Evolutionary conservation across 2,888 invertebrate genomes (phyloP), one percentile per base, ranked within the genome.

Genomic region (Drosophila eohydei): DNA sequence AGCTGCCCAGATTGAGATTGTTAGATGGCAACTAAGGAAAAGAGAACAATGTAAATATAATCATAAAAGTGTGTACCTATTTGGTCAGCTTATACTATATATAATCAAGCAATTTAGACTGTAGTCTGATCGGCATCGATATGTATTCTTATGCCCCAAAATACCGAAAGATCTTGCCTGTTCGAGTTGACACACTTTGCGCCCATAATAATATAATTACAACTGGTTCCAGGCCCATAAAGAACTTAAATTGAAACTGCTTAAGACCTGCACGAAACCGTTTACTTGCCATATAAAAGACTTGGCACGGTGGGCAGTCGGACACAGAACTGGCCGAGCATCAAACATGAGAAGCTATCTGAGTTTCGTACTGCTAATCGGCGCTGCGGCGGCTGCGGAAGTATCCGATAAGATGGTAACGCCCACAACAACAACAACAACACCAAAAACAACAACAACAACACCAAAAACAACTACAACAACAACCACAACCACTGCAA

Each of bases 301-400:
- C 21, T 28, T 28, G 38, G 14, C n/a, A 1, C 3, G 2, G 30
- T 44, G 52, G 12, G 4, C 8, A 4, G 3, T n/a, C 28, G 46
- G 30, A n/a, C 68, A 16, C 68, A 59, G 50, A 61, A 55, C 55
- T 21, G 34, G 2, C 36, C 41, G 28, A 51, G 51, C 51, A 36
- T 8, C 41, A 71, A 72, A 58, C 66, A 84, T 84, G 87, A 75
- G 60, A 41, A 51, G 66, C 68, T 65, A 60, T 44, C 50, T 84
- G 66, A 44, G 52, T 36, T 51, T 78, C 1, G 43, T 71, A 14
- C 34, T 75, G 36, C 54, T 80, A 14, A 61, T 82, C 26, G 43
- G 73, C 14, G 68, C 69, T 41, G 73, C 57, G 14, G 54, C 46
- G 6, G 56, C 46, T 3, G 66, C 74, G 2, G 57, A 63, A 7